A percentile compares a stretch with the other conserved stretches of the same genome.
Conservation (phyloP, 2,797 vertebrate species). For the Huso huso region DNA sequence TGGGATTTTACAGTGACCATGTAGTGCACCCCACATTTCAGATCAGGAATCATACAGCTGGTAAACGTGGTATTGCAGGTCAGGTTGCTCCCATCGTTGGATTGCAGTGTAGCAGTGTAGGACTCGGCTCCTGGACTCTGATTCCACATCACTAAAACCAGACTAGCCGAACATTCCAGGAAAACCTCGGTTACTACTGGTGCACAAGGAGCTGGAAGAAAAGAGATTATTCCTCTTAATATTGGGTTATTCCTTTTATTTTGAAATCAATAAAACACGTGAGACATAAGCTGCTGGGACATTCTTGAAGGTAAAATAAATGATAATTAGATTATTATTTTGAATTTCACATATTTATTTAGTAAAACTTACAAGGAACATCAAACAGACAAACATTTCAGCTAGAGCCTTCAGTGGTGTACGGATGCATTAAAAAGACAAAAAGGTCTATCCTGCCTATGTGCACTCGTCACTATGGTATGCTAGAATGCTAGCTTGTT, state of each 20-base stretch:
- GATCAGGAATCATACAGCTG: conserved; percentile 43
- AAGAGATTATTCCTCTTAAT: not conserved
- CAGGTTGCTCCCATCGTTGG: conserved; percentile 36
- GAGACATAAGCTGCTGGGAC: no score
- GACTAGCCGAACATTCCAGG: conserved; percentile 51
- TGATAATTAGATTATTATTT: no score
- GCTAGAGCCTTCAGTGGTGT: no score
- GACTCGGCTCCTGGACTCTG: conserved; percentile 27
- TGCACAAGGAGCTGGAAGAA: conserved; percentile 47
- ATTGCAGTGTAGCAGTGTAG: conserved; percentile 47
- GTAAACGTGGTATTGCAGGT: conserved; percentile 48
- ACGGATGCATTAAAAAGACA: no score
- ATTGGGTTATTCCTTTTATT: no score
- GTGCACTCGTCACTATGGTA: no score
- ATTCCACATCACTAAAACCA: conserved; percentile 52
- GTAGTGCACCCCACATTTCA: conserved; percentile 51
- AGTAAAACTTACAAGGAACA: not conserved
- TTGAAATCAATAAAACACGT: no score
- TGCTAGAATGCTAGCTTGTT: no score
- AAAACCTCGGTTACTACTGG: conserved; percentile 34
- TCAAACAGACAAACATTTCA: not conserved
- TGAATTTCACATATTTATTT: no score
- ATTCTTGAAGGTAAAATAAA: no score
- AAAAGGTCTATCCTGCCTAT: no score
- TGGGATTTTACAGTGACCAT: conserved; percentile 40